phyloP scores from a whole-genome alignment of 1,140 invertebrate species.

The Aleiodes sp. region DNA sequence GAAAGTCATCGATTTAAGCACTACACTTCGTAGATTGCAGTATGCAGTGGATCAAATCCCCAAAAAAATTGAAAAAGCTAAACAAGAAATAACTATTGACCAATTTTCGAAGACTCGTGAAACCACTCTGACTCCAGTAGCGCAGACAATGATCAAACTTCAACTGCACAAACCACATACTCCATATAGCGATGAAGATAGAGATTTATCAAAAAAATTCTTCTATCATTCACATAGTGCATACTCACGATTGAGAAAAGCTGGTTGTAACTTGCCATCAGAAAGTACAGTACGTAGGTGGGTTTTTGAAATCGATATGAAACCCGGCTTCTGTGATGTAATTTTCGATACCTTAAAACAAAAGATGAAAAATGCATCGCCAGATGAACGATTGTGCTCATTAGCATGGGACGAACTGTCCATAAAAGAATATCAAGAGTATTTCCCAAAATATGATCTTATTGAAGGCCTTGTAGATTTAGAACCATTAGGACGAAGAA shows the following conservation, averaged over 20 bases:
- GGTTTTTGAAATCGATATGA: constrained; percentile 33
- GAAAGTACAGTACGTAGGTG: constrained; percentile 34
- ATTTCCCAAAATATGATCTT: constrained; percentile 32
- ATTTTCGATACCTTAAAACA: constrained; percentile 34
- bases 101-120: not conserved
- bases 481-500: constrained; percentile 17
- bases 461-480: constrained; percentile 41
- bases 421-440: constrained; percentile 38
- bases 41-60: not conserved
- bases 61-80: not conserved
- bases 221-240: constrained; percentile 38
- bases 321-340: constrained; percentile 34
- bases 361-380: not conserved
- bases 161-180: constrained; percentile 22
- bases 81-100: not conserved
- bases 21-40: too few species aligned
- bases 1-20: too few species aligned
- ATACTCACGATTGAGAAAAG: constrained; percentile 35
- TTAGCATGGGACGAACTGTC: constrained; percentile 40
- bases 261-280: constrained; percentile 33
- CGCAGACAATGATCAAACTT: constrained; percentile 22
- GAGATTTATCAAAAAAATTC: constrained; percentile 34
- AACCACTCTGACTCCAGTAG: not conserved
- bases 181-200: constrained; percentile 22
- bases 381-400: constrained; percentile 32